Percentiles rank a stretch among this genome's conserved stretches.
Conservation (phyloP, 2,797 vertebrate genomes). For the Acestrorhynchus altus region DNA sequence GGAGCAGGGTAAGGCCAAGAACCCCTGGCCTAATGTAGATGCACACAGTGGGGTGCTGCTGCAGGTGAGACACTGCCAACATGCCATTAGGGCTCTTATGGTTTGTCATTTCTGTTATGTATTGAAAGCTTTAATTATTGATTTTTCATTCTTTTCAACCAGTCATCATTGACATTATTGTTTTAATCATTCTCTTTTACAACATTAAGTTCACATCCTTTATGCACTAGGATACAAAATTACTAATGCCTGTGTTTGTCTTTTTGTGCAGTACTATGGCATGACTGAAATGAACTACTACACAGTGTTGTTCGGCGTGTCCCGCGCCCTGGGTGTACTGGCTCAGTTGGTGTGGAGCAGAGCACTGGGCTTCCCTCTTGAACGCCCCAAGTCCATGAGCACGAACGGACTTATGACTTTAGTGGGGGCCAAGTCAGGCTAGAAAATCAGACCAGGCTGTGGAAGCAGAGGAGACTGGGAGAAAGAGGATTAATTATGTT, state of each 20-base stretch:
- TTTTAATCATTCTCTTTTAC: neutral
- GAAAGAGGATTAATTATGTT: conserved; percentile 5
- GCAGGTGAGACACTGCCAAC: conserved; percentile 80
- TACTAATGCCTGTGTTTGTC: neutral
- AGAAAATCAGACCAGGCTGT: conserved; percentile 63
- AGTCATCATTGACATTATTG: neutral
- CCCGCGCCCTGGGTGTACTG: conserved; percentile 90
- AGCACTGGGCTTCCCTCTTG: conserved; percentile 92
- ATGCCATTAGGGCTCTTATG: neutral
- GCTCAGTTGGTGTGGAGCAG: conserved; percentile 95
- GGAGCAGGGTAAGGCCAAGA: conserved; percentile 98
- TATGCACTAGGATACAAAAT: neutral
- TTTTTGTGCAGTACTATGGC: conserved; percentile 86
- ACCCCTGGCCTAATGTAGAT: conserved; percentile 98
- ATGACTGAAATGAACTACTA: conserved; percentile 99
- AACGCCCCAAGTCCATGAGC: conserved; percentile 98
- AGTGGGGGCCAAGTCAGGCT: conserved; percentile 89
- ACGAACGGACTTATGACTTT: conserved; percentile 91
- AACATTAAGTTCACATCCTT: neutral
- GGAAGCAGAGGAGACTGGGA: conserved; percentile 53
- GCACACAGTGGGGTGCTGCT: conserved; percentile 96
- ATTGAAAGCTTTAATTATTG: too few species aligned
- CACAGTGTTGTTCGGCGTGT: conserved; percentile 96
- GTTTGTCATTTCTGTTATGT: too few species aligned
- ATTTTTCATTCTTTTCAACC: too few species aligned